Conservation (phyloP, 2,797 vertebrate species). For the Heliangelus exortis region DNA sequence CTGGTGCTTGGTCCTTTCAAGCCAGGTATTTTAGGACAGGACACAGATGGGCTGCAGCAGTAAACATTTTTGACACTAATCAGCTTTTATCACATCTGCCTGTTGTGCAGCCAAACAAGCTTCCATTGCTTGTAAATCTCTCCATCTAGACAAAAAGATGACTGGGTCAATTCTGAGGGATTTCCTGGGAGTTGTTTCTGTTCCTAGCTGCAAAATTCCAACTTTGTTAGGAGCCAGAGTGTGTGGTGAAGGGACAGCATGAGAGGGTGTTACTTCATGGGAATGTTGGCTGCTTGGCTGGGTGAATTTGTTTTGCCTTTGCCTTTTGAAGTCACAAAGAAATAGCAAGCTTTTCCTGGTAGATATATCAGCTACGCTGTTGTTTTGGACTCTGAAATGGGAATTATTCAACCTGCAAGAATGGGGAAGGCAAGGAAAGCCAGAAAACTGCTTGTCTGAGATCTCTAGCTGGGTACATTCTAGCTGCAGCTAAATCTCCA, state of each 20-base stretch:
- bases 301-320: not conserved
- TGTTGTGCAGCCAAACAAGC: not conserved
- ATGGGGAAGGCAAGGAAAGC: not conserved
- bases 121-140: not conserved
- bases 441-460: not conserved
- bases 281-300: not conserved
- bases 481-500: not conserved
- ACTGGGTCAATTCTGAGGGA: not conserved
- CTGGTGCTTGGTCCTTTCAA: not conserved
- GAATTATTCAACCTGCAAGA: not conserved
- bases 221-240: not conserved
- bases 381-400: not conserved
- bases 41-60: not conserved
- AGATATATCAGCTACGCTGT: rapidly evolving
- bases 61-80: not conserved
- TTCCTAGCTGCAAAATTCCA: not conserved
- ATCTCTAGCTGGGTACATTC: not conserved
- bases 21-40: not conserved
- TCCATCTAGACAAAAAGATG: not conserved
- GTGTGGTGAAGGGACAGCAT: rapidly evolving
- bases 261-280: not conserved
- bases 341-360: not conserved
- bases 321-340: not conserved
- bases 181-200: not conserved
- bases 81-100: conserved; percentile 37